A percentile compares a stretch with the other conserved stretches of the same genome.
These are phyloP conservation scores for Hydrotaea diabolus DNA, from an alignment of 2,888 invertebrate genomes.

Conservation along the genomic window DNA sequence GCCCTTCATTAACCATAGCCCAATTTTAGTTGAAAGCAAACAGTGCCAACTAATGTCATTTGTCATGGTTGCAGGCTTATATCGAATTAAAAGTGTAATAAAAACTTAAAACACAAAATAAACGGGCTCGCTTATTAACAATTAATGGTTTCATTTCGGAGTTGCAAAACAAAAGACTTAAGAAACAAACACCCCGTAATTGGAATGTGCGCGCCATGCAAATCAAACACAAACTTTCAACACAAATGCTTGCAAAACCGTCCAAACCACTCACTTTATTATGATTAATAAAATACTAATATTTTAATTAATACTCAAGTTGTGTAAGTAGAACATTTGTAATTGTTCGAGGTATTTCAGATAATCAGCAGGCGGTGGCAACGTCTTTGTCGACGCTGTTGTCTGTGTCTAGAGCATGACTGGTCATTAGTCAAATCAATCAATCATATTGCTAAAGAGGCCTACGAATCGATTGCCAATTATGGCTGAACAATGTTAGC, in stretches of 20 bases:
- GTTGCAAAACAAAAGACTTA: constrained; percentile 48
- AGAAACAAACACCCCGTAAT: constrained; percentile 31
- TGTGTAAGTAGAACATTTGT: constrained; percentile 54
- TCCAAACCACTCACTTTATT: constrained; percentile 52
- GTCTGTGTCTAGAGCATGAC: neutral
- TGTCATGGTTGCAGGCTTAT: neutral
- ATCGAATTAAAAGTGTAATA: neutral
- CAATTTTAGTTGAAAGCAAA: neutral
- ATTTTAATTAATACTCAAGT: constrained; percentile 44
- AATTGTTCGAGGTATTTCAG: constrained; percentile 14
- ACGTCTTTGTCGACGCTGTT: neutral
- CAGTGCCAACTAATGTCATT: neutral
- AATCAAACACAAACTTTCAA: neutral
- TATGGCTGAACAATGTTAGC: constrained; percentile 10
- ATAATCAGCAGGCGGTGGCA: neutral
- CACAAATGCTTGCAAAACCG: neutral
- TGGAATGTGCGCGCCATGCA: constrained; percentile 15
- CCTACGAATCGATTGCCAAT: neutral
- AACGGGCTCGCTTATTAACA: neutral
- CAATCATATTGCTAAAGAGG: neutral
- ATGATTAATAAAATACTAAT: constrained; percentile 38
- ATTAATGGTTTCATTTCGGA: neutral
- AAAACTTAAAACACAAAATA: neutral
- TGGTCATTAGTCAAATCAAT: neutral
- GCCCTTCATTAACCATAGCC: neutral